Conservation (phyloP, 2,797 vertebrate genomes). For the Acestrorhynchus altus region DNA sequence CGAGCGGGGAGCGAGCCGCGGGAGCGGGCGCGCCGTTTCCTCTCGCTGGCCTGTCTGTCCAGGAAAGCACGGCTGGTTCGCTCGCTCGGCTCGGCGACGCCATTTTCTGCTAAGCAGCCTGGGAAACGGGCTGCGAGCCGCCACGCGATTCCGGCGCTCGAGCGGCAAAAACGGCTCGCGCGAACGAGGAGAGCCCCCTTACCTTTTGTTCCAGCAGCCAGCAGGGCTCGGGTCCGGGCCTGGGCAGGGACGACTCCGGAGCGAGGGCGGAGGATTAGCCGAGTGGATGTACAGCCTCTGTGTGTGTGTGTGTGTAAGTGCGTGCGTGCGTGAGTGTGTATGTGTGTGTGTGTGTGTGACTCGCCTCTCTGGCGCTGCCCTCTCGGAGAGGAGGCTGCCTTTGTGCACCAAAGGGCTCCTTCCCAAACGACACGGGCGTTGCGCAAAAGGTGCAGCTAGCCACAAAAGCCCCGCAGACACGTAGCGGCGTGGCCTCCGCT, state of each 20-base stretch:
- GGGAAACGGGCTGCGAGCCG: constrained; percentile 58
- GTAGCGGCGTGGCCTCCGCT: constrained; percentile 38
- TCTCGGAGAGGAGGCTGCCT: constrained; percentile 83
- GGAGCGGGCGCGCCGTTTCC: constrained; percentile 75
- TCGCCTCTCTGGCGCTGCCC: constrained; percentile 73
- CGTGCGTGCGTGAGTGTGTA: neutral
- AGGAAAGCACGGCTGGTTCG: constrained; percentile 73
- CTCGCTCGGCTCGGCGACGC: constrained; percentile 68
- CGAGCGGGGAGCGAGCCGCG: constrained; percentile 64
- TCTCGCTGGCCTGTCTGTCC: constrained; percentile 67
- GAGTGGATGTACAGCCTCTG: constrained; percentile 67
- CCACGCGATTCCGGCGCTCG: constrained; percentile 65
- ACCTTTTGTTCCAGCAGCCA: constrained; percentile 40
- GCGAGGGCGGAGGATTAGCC: constrained; percentile 36
- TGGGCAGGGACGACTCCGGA: constrained; percentile 36
- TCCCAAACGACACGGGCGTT: constrained; percentile 74
- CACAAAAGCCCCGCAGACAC: constrained; percentile 32
- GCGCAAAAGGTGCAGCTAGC: constrained; percentile 80
- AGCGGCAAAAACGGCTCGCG: constrained; percentile 36
- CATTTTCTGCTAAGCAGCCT: constrained; percentile 78
- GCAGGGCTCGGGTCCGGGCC: constrained; percentile 17
- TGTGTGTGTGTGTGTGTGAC: constrained; percentile 42
- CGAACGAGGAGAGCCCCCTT: constrained; percentile 24
- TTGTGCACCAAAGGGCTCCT: constrained; percentile 83
- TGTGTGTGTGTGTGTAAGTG: constrained; percentile 5